Evolutionary conservation across 2,888 invertebrate genomes (phyloP).

Genomic region (Ommatoiulus sabulosus): DNA sequence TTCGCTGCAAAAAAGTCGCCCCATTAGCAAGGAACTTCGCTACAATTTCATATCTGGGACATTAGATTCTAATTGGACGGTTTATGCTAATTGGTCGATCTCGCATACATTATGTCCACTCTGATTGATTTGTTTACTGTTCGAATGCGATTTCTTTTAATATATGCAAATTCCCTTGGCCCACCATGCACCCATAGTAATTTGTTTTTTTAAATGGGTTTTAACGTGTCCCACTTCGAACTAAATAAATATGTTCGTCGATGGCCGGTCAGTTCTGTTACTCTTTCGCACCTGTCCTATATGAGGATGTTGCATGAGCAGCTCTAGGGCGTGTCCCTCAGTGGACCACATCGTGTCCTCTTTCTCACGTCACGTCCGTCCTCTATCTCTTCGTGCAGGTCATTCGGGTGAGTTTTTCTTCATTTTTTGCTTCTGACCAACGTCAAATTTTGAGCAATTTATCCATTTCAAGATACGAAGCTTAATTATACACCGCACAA

Average conservation of each 20-base stretch:
- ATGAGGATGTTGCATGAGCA: conserved; percentile 2
- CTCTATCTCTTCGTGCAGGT: conserved; percentile 8
- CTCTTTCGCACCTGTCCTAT: not conserved
- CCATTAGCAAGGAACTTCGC: not conserved
- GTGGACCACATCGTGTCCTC: conserved; percentile 23
- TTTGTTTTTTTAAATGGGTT: not conserved
- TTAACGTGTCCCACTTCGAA: conserved; percentile 29
- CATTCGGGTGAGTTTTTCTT: not conserved
- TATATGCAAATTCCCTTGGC: not conserved
- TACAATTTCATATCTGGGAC: conserved; percentile 1
- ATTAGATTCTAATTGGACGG: not conserved
- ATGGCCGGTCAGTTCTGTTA: not conserved
- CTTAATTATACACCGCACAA: not conserved
- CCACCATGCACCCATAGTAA: not conserved
- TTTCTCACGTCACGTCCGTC: conserved; percentile 42
- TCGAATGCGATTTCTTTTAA: not conserved
- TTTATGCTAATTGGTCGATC: not conserved
- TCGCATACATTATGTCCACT: not conserved
- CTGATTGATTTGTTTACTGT: conserved; percentile 33
- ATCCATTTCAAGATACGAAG: conserved; percentile 31
- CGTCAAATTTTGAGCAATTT: conserved; percentile 31
- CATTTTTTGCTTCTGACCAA: not conserved
- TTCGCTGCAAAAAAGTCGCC: not conserved
- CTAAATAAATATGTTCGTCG: not conserved
- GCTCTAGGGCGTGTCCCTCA: conserved; percentile 17